Base-by-base conservation (phyloP, 2,888 invertebrate genomes). In the Drosophila subsilvestris region DNA sequence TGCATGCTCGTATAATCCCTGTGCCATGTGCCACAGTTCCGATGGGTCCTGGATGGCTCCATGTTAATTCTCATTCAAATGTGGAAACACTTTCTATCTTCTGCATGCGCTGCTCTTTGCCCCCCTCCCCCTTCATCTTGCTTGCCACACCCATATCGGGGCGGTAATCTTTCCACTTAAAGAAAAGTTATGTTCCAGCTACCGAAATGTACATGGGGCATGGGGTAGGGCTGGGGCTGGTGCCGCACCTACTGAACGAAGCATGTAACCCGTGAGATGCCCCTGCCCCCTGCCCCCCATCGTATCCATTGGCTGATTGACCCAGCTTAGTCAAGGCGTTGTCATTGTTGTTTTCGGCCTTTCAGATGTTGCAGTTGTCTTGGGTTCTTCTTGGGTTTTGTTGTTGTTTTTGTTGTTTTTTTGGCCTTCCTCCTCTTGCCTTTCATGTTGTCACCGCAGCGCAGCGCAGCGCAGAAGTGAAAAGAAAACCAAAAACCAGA, bases 401-500 rank as follows among this genome's bases (percentile, higher is more conserved):
- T 43, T 42, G 17, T 27, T 53, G 45, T 25, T 25, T 43, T 20
- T 22, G 9, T 49, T 25, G 7, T 43, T 42, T 17, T 27, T 53
- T 44, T 25, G 18, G 12, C 25, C 42, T 14, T 1, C 6, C 56
- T 14, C 29, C 44, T 22, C 55, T 54, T 55, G 65, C 74, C 79
- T 75, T 76, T 80, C 78, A 80, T 86, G 84, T 88, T 79, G 81
- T 83, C 84, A 79, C 87, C 84, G 81, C 77, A 80, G 74, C 73
- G 51, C 68, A 69, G 61, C 84, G 84, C 76, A 79, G 75, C 71
- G 54, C 68, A 70, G 63, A 70, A 78, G 79, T 77, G 73, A 82
- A 82, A 87, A 83, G 82, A 87, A 71, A 78, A 78, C 79, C 81
- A 86, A 90, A 90, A 90, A 90, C 89, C 90, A 90, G 90, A 90